phyloP scores from a whole-genome alignment of 1,140 invertebrate species.

The Colletes latitarsis region DNA sequence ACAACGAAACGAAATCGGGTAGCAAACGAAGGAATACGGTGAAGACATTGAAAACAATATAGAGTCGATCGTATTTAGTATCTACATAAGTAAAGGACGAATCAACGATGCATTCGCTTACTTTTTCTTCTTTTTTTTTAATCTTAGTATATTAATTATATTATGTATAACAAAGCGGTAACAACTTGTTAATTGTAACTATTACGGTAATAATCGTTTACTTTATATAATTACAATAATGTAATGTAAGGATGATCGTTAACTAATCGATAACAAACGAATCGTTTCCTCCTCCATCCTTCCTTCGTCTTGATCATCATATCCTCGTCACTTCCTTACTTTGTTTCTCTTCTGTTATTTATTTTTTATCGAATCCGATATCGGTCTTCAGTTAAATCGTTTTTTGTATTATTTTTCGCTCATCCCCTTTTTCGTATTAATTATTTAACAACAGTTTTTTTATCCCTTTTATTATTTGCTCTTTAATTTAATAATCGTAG shows the following conservation, averaged over 20 bases:
- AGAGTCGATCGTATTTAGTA: constrained; percentile 70
- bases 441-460: constrained; percentile 75
- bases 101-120: constrained; percentile 76
- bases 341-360: constrained; percentile 22
- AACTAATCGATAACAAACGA: constrained; percentile 73
- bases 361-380: constrained; percentile 34
- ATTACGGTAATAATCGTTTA: constrained; percentile 78
- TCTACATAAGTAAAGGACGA: constrained; percentile 75
- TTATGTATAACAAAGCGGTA: constrained; percentile 80
- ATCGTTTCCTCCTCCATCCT: constrained; percentile 60
- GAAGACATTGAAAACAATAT: constrained; percentile 72
- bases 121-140: constrained; percentile 70
- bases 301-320: constrained; percentile 42
- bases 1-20: constrained; percentile 72
- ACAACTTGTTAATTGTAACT: constrained; percentile 80
- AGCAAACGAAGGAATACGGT: constrained; percentile 71
- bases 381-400: constrained; percentile 54
- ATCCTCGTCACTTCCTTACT: constrained; percentile 31
- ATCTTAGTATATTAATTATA: constrained; percentile 79
- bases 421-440: constrained; percentile 67
- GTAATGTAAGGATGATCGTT: constrained; percentile 74
- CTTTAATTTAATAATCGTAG: constrained; percentile 74
- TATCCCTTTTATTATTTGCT: constrained; percentile 72
- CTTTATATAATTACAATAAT: constrained; percentile 79
- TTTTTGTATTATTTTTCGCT: constrained; percentile 44